phyloP scores from a whole-genome alignment of 2,113 vertebrate species.

The Tragulus kanchil region DNA sequence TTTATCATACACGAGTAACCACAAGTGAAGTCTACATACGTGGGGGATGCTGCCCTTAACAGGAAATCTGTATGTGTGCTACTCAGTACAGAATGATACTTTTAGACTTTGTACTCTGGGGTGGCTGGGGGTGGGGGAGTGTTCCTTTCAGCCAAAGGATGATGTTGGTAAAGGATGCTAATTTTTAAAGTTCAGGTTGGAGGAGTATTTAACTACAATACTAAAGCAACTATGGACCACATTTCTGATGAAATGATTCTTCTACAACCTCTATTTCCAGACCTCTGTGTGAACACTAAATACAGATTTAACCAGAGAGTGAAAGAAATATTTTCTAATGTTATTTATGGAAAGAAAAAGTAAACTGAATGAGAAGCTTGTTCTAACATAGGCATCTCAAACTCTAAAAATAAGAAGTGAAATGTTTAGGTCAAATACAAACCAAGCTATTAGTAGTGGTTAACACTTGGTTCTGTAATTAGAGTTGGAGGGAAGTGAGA shows the following conservation, averaged over 20 bases:
- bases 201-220: background rate
- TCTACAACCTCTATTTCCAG: background rate
- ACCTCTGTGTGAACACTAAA: background rate
- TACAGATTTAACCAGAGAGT: background rate
- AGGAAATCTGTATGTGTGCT: background rate
- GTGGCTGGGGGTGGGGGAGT: background rate
- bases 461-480: background rate
- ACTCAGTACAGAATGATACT: background rate
- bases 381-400: background rate
- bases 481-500: background rate
- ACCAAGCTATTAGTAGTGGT: background rate
- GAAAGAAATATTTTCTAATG: background rate
- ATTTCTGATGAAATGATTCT: background rate
- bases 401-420: slow-evolving; percentile 10
- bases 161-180: background rate
- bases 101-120: background rate
- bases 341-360: background rate
- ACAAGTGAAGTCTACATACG: background rate
- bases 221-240: background rate
- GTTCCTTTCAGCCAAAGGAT: background rate
- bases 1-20: background rate
- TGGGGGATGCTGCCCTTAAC: background rate
- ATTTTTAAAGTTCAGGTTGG: slow-evolving; percentile 37
- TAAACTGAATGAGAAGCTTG: background rate
- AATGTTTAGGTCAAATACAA: slow-evolving; percentile 49